A percentile compares a stretch with the other conserved stretches of the same genome.
Evolutionary conservation across 2,797 vertebrate genomes (phyloP).

Genomic region (Lepus oiostolus): DNA sequence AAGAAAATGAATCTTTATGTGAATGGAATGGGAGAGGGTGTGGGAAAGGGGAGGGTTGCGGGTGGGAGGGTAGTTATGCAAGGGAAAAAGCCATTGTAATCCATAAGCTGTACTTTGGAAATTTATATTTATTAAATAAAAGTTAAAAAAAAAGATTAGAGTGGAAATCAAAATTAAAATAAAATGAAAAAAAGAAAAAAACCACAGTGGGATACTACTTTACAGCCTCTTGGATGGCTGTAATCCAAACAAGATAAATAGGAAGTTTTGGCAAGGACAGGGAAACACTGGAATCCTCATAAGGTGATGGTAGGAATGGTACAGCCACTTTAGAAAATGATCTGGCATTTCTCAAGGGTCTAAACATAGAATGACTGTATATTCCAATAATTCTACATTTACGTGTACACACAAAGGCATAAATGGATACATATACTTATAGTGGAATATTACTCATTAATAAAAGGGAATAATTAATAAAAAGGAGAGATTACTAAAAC

Average conservation of each 20-base stretch:
- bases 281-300: rapidly evolving
- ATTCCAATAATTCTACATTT: background rate
- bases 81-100: too few species aligned
- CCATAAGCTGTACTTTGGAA: too few species aligned
- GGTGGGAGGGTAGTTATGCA: too few species aligned
- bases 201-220: background rate
- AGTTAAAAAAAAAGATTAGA: too few species aligned
- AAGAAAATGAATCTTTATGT: too few species aligned
- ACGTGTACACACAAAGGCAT: background rate
- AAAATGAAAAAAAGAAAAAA: too few species aligned
- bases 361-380: background rate
- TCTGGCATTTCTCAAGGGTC: background rate
- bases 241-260: background rate
- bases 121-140: too few species aligned
- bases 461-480: background rate
- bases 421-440: background rate
- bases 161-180: too few species aligned
- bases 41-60: too few species aligned
- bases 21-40: too few species aligned
- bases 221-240: too few species aligned
- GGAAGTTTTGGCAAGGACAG: background rate
- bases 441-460: background rate
- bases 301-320: background rate
- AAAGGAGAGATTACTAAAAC: background rate
- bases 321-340: background rate